These are phyloP conservation scores for Muscicapa adusta DNA, from an alignment of 2,113 vertebrate genomes.

Conservation along the genomic window DNA sequence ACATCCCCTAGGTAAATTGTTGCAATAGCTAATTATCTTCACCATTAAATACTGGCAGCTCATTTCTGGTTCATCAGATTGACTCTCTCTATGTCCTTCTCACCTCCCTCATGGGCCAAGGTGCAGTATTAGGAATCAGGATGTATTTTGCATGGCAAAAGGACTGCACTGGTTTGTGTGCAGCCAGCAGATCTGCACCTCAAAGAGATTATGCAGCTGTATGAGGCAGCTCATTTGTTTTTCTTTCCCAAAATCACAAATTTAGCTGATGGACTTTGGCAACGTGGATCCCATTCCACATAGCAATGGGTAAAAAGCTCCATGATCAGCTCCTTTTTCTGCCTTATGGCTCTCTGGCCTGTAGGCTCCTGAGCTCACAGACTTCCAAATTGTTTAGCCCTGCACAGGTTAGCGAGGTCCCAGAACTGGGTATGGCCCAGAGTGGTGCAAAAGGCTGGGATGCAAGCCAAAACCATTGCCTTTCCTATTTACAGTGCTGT, in stretches of 20 bases:
- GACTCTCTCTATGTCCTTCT: background rate
- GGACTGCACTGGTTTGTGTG: accelerated
- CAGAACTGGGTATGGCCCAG: background rate
- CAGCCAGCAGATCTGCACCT: background rate
- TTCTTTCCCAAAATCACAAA: background rate
- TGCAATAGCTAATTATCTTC: background rate
- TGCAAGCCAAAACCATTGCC: background rate
- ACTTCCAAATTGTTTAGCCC: background rate
- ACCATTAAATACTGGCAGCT: background rate
- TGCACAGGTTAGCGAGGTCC: background rate
- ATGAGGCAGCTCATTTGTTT: constrained; percentile 5
- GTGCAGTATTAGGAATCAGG: background rate
- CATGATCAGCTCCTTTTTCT: background rate
- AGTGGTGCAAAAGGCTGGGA: background rate
- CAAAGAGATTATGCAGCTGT: background rate
- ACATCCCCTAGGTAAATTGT: background rate
- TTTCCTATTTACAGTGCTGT: background rate
- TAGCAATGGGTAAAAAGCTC: background rate
- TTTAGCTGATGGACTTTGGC: background rate
- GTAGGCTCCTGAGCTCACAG: background rate
- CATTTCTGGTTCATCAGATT: background rate
- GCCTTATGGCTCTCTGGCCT: background rate
- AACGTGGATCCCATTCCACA: background rate
- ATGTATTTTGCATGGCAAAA: background rate
- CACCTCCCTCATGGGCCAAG: background rate